A percentile compares a stretch with the other conserved stretches of the same genome.
These are phyloP conservation scores for Rhabdomys pumilio DNA, from an alignment of 2,797 vertebrate species.

Conservation along the genomic window DNA sequence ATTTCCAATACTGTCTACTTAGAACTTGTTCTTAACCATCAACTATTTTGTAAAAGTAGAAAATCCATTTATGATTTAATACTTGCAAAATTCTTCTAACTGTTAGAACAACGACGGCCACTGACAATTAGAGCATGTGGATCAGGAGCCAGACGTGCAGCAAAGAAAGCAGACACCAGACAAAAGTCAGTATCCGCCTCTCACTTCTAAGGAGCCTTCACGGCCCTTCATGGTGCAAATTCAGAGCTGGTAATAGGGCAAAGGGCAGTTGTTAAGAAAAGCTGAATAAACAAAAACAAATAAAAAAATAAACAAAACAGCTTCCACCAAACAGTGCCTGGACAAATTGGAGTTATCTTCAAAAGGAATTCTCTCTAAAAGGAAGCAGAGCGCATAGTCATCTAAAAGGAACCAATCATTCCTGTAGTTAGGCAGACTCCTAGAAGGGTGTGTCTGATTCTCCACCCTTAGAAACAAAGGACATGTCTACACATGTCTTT, in stretches of 20 bases:
- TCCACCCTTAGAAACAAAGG: conserved; percentile 59
- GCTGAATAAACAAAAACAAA: conserved; percentile 18
- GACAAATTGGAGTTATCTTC: conserved; percentile 4
- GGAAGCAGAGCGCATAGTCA: background rate
- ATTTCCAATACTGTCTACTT: conserved; percentile 39
- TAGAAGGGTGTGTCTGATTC: conserved; percentile 50
- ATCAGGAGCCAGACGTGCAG: background rate
- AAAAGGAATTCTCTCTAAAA: conserved; percentile 12
- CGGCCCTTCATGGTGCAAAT: background rate
- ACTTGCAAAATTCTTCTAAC: conserved; percentile 14
- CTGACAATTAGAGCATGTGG: background rate
- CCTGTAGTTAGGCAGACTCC: background rate
- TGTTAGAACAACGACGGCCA: conserved; percentile 25
- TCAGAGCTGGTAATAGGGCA: background rate
- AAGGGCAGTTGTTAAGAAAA: background rate
- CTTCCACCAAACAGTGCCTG: conserved; percentile 5
- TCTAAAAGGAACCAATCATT: conserved; percentile 55
- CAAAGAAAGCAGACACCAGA: background rate
- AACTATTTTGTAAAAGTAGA: background rate
- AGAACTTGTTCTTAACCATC: background rate
- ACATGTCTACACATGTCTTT: conserved; percentile 61
- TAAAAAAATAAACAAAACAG: background rate
- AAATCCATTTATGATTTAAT: conserved; percentile 24
- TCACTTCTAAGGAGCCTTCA: background rate
- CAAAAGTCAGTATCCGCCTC: background rate